Evolutionary conservation across 2,113 vertebrate species (phyloP), one percentile per base, ranked within the genome.

Genomic region (Prinia subflava): DNA sequence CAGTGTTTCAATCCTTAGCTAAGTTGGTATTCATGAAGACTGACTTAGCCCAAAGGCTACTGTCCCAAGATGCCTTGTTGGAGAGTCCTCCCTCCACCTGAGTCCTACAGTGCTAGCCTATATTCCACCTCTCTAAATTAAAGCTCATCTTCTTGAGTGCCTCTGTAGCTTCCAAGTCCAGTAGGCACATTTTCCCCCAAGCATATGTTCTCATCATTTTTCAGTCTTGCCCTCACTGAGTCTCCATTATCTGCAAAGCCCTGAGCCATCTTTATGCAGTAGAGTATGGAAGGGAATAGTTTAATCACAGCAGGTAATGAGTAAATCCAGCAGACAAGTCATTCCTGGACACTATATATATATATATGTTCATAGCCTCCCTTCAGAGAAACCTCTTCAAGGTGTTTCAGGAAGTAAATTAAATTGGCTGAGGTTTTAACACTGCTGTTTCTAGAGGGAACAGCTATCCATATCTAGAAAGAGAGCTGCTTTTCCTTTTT

Each of bases 41-140:
- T 9, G 81, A 80, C 25, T 67, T 50, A 90, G 60, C 31, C 17
- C 41, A 53, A 91, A 65, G 47, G 39, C 30, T 28, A 30, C 35
- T 39, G 30, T n/a, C 52, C 39, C 67, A 59, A 42, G 35, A 35
- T 37, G 41, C 19, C 22, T 68, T 59, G 4, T 55, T 60, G 23
- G 73, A 1, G 10, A 62, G 5, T n/a, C 9, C 6, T 85, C 16
- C 47, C 19, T 77, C 23, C 13, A 14, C 4, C 13, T 0, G 1
- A 47, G 7, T 46, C n/a, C 25, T n/a, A 21, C 22, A 62, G 10
- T 14, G 6, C 31, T 57, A 78, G 50, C 9, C 69, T 89, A 3
- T 20, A 25, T 53, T 57, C 16, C 46, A 3, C 7, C 23, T 63
- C 42, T 62, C n/a, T 25, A 75, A 57, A 35, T 28, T 57, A 60